Evolutionary conservation across 2,888 invertebrate genomes (phyloP), one percentile per base, ranked within the genome.

Genomic region (Loripinus fragilis): DNA sequence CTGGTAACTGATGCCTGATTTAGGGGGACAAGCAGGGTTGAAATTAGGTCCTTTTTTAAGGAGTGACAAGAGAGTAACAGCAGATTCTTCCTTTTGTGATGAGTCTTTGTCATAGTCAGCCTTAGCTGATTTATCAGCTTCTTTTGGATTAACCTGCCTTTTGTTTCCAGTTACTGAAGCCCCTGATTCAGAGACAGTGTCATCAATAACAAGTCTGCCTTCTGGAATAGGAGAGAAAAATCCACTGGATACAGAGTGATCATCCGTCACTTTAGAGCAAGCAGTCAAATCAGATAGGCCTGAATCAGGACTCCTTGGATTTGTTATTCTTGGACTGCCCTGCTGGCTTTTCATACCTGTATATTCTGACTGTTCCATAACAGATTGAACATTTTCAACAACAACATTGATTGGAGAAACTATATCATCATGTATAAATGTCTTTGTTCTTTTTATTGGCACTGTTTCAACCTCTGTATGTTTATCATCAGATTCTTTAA

Each of bases 331-430:
- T 5, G 90, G 89, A 76, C 91, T 90, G 45, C 78, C 85, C 68
- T 88, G 87, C 73, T 88, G 89, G 84, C 89, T 90, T 67, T 81
- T 83, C 73, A 91, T 85, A 5, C 89, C 86, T 8, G 91, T 91
- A 38, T 83, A 87, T 1, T 76, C 85, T 45, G 76, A 78, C 45
- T 74, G 65, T 23, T 45, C 67, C n/a, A 86, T 74, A 10, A 88
- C 78, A 25, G 85, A 80, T 25, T 87, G 79, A 0, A 90, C 82
- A 23, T 86, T 76, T 78, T 90, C 91, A 10, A 90, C 91, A 25
- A 90, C 90, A 42, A 91, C 91, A 82, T 85, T 88, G n/a, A 66
- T 65, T 69, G 60, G 70, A 17, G 10, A 20, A 5, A n/a, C 23
- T 20, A 67, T 15, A 8, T 15, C n/a, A 33, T 33, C 20, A 33